Evolutionary conservation across 2,888 invertebrate genomes (phyloP).

Genomic region (Dryadula phaetusa): DNA sequence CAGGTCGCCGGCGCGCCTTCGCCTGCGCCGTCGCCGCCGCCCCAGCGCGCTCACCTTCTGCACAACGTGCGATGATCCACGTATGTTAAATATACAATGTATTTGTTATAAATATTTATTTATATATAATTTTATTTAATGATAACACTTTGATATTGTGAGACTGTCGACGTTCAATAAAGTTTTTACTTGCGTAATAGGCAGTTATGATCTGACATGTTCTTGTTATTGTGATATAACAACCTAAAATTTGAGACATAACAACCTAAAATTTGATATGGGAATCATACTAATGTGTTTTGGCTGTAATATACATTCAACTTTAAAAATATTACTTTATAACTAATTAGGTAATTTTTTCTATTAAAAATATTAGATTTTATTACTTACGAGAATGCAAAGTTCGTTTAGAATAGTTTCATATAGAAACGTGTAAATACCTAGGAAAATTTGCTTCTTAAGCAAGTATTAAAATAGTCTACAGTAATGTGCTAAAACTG

Average conservation of each 20-base stretch:
- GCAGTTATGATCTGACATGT: constrained; percentile 30
- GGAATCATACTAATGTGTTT: background rate
- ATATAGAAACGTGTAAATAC: background rate
- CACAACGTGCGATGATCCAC: constrained; percentile 79
- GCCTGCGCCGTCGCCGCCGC: constrained; percentile 59
- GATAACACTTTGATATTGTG: background rate
- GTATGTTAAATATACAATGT: constrained; percentile 61
- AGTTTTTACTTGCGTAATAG: constrained; percentile 43
- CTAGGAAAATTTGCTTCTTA: constrained; percentile 23
- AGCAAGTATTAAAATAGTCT: constrained; percentile 34
- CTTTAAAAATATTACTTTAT: background rate
- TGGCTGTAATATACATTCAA: background rate
- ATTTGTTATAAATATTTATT: background rate
- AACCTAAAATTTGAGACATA: constrained; percentile 1
- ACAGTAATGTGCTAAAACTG: constrained; percentile 44
- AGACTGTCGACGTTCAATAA: constrained; percentile 30
- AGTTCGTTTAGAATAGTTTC: background rate
- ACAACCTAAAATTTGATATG: constrained; percentile 1
- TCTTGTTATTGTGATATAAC: constrained; percentile 21
- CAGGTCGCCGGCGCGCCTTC: constrained; percentile 55
- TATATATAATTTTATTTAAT: background rate
- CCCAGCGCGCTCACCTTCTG: constrained; percentile 70
- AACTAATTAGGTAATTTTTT: background rate
- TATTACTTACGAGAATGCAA: background rate
- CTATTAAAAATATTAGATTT: background rate